These are phyloP conservation scores for Apeltes quadracus DNA, from an alignment of 2,113 vertebrate species.

Conservation along the genomic window DNA sequence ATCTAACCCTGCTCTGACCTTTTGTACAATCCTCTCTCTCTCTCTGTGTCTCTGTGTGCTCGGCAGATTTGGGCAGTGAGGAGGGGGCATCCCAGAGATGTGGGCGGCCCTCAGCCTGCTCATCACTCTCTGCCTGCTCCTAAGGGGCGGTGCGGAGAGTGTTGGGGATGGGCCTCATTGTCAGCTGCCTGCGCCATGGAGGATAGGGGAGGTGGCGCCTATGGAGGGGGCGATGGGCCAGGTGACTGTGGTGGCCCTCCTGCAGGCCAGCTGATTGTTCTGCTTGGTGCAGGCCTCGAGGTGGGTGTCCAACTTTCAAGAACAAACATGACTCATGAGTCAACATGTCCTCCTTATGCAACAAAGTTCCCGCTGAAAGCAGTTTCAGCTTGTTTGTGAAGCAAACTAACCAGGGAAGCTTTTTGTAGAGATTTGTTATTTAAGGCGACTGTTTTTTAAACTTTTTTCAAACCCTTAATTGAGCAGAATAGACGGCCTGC, in stretches of 20 bases:
- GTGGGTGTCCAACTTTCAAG: constrained; percentile 67
- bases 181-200: constrained; percentile 84
- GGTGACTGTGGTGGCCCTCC: constrained; percentile 90
- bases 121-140: constrained; percentile 91
- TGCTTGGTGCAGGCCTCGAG: constrained; percentile 92
- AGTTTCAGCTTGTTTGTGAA: background rate
- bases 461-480: constrained; percentile 6
- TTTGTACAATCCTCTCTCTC: constrained; percentile 28
- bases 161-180: constrained; percentile 81
- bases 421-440: background rate
- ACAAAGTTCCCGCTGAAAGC: background rate
- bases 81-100: constrained; percentile 80
- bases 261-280: constrained; percentile 93
- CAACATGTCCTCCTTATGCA: background rate
- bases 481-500: constrained; percentile 88
- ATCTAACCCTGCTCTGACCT: constrained; percentile 16
- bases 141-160: constrained; percentile 83
- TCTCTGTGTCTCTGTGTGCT: constrained; percentile 22
- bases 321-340: background rate
- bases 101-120: constrained; percentile 85
- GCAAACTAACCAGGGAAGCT: background rate
- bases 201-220: constrained; percentile 81
- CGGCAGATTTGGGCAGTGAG: constrained; percentile 36
- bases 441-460: background rate
- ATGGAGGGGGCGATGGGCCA: constrained; percentile 84